Percentiles rank a stretch among this genome's conserved stretches.
Conservation (phyloP, 2,888 invertebrate species). For the Boloria euphrosyne region DNA sequence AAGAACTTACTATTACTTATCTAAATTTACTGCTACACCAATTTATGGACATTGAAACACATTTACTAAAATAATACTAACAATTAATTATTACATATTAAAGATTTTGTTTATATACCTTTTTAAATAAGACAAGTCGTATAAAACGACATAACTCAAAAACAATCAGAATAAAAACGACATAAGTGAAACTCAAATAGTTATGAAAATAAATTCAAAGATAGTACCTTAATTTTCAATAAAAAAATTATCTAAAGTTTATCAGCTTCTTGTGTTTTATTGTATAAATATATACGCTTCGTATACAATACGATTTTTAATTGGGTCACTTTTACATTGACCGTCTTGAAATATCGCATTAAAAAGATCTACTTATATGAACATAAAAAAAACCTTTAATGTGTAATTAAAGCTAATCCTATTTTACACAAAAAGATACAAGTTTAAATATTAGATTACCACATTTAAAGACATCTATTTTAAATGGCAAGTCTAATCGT, state of each 20-base stretch:
- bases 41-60: slow-evolving; percentile 37
- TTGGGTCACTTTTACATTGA: too few species aligned
- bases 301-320: too few species aligned
- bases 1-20: slow-evolving; percentile 35
- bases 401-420: slow-evolving; percentile 5
- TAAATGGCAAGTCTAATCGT: slow-evolving; percentile 11
- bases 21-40: slow-evolving; percentile 17
- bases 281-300: too few species aligned
- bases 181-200: too few species aligned
- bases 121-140: too few species aligned
- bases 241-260: too few species aligned
- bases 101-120: not conserved
- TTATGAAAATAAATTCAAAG: too few species aligned
- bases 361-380: not conserved
- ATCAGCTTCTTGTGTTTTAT: too few species aligned
- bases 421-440: not conserved
- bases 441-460: not conserved
- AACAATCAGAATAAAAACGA: too few species aligned
- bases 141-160: too few species aligned
- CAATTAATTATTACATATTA: not conserved
- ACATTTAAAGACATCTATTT: slow-evolving; percentile 7
- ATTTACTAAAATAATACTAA: slow-evolving; percentile 47
- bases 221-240: too few species aligned
- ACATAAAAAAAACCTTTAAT: slow-evolving; percentile 1
- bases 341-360: not conserved